Evolutionary conservation across 64 coral and sea anemone genomes (phyloP), one percentile per base, ranked within the genome.

Genomic region (Montipora cactus): DNA sequence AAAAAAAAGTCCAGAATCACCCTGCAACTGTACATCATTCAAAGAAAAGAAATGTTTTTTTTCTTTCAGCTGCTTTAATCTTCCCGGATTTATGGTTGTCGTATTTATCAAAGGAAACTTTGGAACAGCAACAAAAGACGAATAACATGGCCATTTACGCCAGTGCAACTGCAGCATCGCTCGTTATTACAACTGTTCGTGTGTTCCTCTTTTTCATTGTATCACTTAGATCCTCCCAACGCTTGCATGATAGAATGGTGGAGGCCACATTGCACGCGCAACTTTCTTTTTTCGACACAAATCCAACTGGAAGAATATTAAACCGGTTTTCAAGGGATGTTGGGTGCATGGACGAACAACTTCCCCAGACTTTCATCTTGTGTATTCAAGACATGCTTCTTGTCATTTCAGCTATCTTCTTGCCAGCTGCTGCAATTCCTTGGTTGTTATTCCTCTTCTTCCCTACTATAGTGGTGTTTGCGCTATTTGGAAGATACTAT

Each of bases 261-360:
- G 84, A 88, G 74, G 86, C 90, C 23, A 80, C 93, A 44, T 47
- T 98, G 8, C 59, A 90, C 53, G 77, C 94, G 6, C 91, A 79
- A 21, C 78, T 87, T 47, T 98, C 93, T 73, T 98, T 98, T 52
- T 98, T 98, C 21, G 96, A 98, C 55, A 95, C 90, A 16, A 98
- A 98, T 79, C 90, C 93, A 5, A 11, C 93, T 21, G 96, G 96
- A 57, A 67, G 90, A 75, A 92, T 92, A 5, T 72, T 92, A 5
- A 92, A 92, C 80, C 61, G 90, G 16, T 92, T 92, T 62, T 81
- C 90, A 7, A 73, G 59, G 57, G 90, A 92, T 11, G 62, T 92
- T 44, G 91, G 91, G n/a, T 15, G 16, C 51, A 92, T 87, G 37
- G 91, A 92, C 25, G 91, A 92, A 53, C 14, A 76, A 3, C 16